phyloP scores from a whole-genome alignment of 2,797 vertebrate genomes.

The Anisognathus igniventris region DNA sequence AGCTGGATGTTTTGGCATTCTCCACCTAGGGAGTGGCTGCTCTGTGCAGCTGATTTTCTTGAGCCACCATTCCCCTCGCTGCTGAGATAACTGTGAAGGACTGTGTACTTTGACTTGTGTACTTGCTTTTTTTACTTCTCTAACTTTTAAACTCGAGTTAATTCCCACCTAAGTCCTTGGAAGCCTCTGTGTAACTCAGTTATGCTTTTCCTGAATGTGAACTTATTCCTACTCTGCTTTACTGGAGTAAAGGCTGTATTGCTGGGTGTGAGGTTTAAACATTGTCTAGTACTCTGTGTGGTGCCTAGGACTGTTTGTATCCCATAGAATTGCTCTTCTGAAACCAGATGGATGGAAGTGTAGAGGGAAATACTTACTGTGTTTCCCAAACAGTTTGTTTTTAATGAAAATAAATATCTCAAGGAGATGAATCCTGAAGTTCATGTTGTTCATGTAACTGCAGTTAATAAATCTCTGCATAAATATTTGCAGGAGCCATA shows the following conservation, averaged over 20 bases:
- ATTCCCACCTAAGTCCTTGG: background rate
- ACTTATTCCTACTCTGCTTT: background rate
- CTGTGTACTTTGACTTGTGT: background rate
- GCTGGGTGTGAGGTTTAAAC: conserved; percentile 5
- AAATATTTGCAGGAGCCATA: background rate
- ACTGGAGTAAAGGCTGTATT: background rate
- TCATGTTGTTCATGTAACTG: background rate
- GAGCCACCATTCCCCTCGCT: background rate
- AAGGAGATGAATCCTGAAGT: conserved; percentile 24
- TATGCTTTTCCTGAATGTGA: background rate
- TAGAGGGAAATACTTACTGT: background rate
- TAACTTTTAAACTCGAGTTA: background rate
- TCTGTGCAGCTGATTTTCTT: background rate
- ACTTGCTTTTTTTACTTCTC: conserved; percentile 9
- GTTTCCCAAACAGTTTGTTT: conserved; percentile 30
- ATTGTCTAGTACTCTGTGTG: background rate
- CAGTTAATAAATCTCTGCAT: background rate
- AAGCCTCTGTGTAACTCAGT: background rate
- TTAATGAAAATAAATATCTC: conserved; percentile 38
- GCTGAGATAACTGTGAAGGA: conserved; percentile 13
- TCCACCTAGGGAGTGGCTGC: background rate
- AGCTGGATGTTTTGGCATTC: background rate
- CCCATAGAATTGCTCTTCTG: background rate
- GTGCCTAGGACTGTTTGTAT: background rate
- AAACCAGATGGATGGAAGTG: background rate